These are phyloP conservation scores for Shargacucullia verbasci DNA, from an alignment of 2,888 invertebrate genomes.

Conservation along the genomic window DNA sequence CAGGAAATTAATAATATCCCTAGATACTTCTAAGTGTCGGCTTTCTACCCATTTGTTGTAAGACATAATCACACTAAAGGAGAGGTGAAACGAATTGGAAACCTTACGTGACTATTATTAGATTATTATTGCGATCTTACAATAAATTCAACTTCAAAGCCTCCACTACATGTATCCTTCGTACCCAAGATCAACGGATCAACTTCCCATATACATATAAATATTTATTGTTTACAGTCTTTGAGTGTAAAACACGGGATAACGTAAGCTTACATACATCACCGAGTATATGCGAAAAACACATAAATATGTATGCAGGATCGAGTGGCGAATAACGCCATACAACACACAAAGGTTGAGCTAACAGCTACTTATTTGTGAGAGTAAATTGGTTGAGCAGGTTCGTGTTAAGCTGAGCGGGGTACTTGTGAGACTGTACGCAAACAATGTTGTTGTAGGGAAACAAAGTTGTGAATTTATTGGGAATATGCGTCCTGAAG, in stretches of 20 bases:
- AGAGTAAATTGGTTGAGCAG: conserved; percentile 42
- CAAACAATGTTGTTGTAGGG: conserved; percentile 2
- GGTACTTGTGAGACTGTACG: conserved; percentile 3
- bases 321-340: conserved; percentile 13
- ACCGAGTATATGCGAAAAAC: conserved; percentile 18
- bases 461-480: not conserved
- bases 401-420: conserved; percentile 30
- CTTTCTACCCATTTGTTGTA: no score
- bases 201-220: conserved; percentile 22
- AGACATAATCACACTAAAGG: no score
- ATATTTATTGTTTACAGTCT: conserved; percentile 50
- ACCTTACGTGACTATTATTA: no score
- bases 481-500: no score
- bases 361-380: conserved; percentile 25
- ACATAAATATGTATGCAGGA: conserved; percentile 49
- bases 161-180: not conserved
- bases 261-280: conserved; percentile 44
- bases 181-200: not conserved
- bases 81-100: no score
- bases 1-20: no score
- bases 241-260: conserved; percentile 44
- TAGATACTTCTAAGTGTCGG: no score
- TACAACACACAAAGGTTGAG: conserved; percentile 25
- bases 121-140: no score
- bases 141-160: no score